phyloP scores from a whole-genome alignment of 2,888 invertebrate genomes.

The Heliothis peltigera region DNA sequence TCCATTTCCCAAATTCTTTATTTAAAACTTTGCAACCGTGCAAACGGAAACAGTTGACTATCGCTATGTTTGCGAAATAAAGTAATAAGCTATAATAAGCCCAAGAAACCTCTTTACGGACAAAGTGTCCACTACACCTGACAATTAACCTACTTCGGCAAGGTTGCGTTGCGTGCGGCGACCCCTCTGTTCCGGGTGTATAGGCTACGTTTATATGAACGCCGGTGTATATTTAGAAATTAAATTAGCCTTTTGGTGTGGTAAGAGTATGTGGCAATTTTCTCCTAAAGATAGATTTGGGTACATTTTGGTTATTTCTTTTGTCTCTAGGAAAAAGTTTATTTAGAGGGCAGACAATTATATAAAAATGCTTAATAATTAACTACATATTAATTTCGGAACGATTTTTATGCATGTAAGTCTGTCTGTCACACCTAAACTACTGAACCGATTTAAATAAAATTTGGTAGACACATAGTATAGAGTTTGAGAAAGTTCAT shows the following conservation, averaged over 20 bases:
- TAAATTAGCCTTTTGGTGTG: slow-evolving; percentile 1
- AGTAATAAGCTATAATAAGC: slow-evolving; percentile 45
- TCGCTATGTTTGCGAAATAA: slow-evolving; percentile 37
- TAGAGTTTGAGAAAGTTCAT: no score
- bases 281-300: neutral
- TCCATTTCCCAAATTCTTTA: no score
- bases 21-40: no score
- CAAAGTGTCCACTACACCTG: slow-evolving; percentile 61
- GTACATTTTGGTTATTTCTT: neutral
- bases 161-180: slow-evolving; percentile 56
- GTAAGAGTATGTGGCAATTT: slow-evolving; percentile 18
- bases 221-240: slow-evolving; percentile 14
- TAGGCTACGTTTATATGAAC: slow-evolving; percentile 18
- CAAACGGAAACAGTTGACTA: slow-evolving; percentile 11
- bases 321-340: no score
- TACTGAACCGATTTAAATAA: no score
- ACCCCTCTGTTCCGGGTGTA: slow-evolving; percentile 42
- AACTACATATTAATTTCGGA: no score
- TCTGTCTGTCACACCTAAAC: no score
- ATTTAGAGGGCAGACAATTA: no score
- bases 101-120: slow-evolving; percentile 52
- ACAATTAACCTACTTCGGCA: slow-evolving; percentile 58
- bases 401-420: no score
- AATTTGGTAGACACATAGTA: no score
- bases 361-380: no score